Evolutionary conservation across 2,888 invertebrate species (phyloP), one percentile per base, ranked within the genome.

Genomic region (Lissonota sp.): DNA sequence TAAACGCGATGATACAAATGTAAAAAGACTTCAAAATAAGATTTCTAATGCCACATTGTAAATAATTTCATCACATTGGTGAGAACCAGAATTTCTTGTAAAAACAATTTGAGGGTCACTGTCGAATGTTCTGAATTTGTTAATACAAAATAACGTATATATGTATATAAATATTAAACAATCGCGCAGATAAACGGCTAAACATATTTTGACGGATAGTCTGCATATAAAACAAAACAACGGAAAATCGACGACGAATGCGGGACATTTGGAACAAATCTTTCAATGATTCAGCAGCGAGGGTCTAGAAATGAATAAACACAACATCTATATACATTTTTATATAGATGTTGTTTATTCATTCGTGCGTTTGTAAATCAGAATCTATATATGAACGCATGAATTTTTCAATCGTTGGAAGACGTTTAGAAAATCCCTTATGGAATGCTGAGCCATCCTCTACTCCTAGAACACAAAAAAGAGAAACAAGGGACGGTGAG

Each of bases 391-490:
- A 16, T 64, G 57, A 49, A 49, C 42, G 51, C 39, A 72, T 10
- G 26, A 60, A 46, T 51, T 58, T 67, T 79, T 58, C 63, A 62
- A 69, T 74, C 66, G 72, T 80, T 58, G 69, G 80, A 64, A 60
- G 86, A 78, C 67, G 84, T 82, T 84, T 85, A 85, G 83, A 88
- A 89, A 90, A 86, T 90, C 88, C 88, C 89, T 91, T 91, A 91
- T 89, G 91, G 86, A 90, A 91, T 88, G 89, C 88, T 88, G 88
- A 92, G 62, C 75, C 75, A 91, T 74, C 90, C 85, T 87, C 86
- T 91, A 86, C 86, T 88, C 90, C 91, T 91, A 90, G 83, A 91
- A 92, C 87, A 88, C 77, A 90, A 89, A 88, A 86, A 69, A 71
- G 84, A 84, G 83, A 83, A 69, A 83, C 26, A 3, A 26, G 72